phyloP scores from a whole-genome alignment of 2,113 vertebrate species.

The Malurus elegans region DNA sequence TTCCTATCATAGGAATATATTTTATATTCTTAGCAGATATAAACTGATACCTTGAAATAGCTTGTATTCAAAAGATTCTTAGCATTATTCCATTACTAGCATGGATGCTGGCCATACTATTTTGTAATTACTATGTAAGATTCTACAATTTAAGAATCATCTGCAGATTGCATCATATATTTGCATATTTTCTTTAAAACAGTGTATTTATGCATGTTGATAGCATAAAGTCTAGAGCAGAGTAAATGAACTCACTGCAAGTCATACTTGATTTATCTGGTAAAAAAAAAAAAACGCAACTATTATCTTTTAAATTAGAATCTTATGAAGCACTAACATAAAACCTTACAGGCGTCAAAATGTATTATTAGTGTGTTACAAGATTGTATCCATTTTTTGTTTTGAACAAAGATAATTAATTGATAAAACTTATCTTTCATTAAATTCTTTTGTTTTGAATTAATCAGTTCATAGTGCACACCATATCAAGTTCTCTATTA shows the following conservation, averaged over 20 bases:
- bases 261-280: not conserved
- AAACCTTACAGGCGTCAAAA: not conserved
- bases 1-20: not conserved
- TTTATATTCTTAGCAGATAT: not conserved
- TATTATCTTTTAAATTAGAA: not conserved
- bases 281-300: fast-evolving
- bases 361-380: not conserved
- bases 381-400: not conserved
- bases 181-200: not conserved
- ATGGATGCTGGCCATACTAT: not conserved
- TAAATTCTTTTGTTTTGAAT: not conserved
- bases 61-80: not conserved
- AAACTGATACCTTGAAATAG: not conserved
- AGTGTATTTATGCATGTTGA: not conserved
- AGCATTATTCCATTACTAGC: not conserved
- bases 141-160: not conserved
- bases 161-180: not conserved
- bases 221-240: not conserved
- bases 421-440: not conserved
- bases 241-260: not conserved
- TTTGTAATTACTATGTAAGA: not conserved
- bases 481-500: not conserved
- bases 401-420: not conserved
- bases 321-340: not conserved
- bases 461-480: not conserved